A percentile compares a stretch with the other conserved stretches of the same genome.
Evolutionary conservation across 2,113 vertebrate genomes (phyloP).

Genomic region (Coptodon bakossiorum): DNA sequence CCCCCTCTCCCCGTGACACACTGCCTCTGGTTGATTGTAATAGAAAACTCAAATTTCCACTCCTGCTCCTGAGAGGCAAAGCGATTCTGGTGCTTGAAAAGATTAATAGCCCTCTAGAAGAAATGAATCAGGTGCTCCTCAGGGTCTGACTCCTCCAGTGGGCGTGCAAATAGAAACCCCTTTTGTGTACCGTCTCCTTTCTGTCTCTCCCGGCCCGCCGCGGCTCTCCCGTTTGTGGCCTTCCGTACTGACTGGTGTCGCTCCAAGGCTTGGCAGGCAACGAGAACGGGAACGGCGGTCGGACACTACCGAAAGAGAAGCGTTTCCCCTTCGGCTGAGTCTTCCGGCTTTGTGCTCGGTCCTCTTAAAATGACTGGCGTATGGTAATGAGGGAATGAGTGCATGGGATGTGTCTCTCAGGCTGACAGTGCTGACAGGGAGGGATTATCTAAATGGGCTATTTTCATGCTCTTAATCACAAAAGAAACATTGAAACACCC

Average conservation of each 20-base stretch:
- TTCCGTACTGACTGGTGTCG: not conserved
- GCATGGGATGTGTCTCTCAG: constrained; percentile 22
- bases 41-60: constrained; percentile 74
- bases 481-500: constrained; percentile 29
- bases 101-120: constrained; percentile 75
- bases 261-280: not conserved
- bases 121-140: constrained; percentile 73
- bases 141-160: constrained; percentile 55
- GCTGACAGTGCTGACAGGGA: constrained; percentile 20
- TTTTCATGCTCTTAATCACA: constrained; percentile 53
- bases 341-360: constrained; percentile 3
- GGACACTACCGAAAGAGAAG: not conserved
- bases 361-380: constrained; percentile 25
- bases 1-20: not conserved
- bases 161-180: constrained; percentile 49
- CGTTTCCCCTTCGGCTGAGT: not conserved
- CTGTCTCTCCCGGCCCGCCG: not conserved
- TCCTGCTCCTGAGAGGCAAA: constrained; percentile 63
- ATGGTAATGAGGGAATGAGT: constrained; percentile 29
- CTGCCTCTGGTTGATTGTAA: constrained; percentile 53
- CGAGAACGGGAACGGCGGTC: not conserved
- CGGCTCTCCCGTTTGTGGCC: not conserved
- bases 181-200: constrained; percentile 35
- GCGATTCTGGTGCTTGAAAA: constrained; percentile 72
- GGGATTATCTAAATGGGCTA: constrained; percentile 44